A percentile compares a stretch with the other conserved stretches of the same genome.
Evolutionary conservation across 2,797 vertebrate species (phyloP).

Genomic region (Pseudochirops cupreus): DNA sequence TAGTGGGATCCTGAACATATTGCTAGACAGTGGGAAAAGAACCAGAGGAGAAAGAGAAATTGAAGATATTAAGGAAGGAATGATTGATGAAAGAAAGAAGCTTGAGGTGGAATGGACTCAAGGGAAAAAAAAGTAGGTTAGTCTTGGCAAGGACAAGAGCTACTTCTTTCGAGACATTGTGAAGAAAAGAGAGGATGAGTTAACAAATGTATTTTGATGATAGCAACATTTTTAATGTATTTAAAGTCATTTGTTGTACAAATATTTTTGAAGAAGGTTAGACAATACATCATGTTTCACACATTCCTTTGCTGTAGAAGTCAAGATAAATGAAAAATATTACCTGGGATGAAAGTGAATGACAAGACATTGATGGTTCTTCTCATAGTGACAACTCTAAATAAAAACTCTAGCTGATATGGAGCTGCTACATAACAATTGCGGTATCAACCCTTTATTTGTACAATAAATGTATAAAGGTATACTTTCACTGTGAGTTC

Average conservation of each 20-base stretch:
- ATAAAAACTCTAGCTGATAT: rapidly evolving
- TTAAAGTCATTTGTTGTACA: not conserved
- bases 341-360: rapidly evolving
- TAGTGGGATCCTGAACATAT: not conserved
- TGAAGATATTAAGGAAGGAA: not conserved
- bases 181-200: not conserved
- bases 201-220: not conserved
- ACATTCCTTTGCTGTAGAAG: not conserved
- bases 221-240: not conserved
- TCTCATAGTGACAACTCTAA: not conserved
- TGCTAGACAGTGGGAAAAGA: not conserved
- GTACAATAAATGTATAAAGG: not conserved
- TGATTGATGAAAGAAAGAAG: not conserved
- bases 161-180: not conserved
- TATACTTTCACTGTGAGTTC: conserved; percentile 38
- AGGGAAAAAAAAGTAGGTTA: not conserved
- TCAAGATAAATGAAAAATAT: not conserved
- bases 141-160: not conserved
- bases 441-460: not conserved
- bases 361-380: not conserved
- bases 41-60: not conserved
- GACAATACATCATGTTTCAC: not conserved
- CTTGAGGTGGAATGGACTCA: not conserved
- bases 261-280: not conserved
- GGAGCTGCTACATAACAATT: conserved; percentile 33